Evolutionary conservation across 2,888 invertebrate species (phyloP), one percentile per base, ranked within the genome.

Genomic region (Merodon equestris): DNA sequence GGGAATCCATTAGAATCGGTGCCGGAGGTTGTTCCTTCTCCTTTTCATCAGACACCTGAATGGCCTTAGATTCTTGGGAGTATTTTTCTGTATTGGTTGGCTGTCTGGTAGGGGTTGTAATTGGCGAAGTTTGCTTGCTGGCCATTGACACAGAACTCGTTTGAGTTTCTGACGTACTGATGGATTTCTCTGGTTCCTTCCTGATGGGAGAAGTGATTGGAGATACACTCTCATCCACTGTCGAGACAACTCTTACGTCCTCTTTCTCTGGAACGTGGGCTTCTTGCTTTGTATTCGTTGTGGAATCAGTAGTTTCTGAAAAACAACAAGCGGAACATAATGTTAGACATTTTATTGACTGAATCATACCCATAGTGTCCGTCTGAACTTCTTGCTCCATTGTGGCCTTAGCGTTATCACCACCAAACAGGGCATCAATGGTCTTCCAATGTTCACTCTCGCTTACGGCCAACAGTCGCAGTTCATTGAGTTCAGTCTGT

Each of bases 361-460:
- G 12, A 14, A 27, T 27, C 27, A 27, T 77, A 82, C 83, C 81
- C 9, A 81, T 40, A 14, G 13, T 9, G 5, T 56, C 53, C 12
- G 79, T 71, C 66, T 84, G 84, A 17, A 57, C 40, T 56, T 56
- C 64, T 47, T 17, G 54, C 56, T 81, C 77, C 9, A 60, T 14
- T 1, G 38, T 12, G 13, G 34, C 47, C 40, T 45, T 44, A 1
- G 51, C 44, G 7, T 34, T 5, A 27, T 45, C 56, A 9, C 48
- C 50, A 0, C 82, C 83, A 27, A 88, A 89, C 14, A 89, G 54
- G 1, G 87, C 87, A 14, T 84, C 83, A 19, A 89, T 86, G 1
- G 87, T 88, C 47, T 86, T 86, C 88, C 89, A 89, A 60, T 89
- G 89, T 70, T 88, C 87, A 14, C 84, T 83, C 10, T 88, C 86